Percentiles rank a stretch among this genome's conserved stretches.
These are phyloP conservation scores for Tribolium castaneum DNA, from an alignment of 1,140 invertebrate species.

Conservation along the genomic window DNA sequence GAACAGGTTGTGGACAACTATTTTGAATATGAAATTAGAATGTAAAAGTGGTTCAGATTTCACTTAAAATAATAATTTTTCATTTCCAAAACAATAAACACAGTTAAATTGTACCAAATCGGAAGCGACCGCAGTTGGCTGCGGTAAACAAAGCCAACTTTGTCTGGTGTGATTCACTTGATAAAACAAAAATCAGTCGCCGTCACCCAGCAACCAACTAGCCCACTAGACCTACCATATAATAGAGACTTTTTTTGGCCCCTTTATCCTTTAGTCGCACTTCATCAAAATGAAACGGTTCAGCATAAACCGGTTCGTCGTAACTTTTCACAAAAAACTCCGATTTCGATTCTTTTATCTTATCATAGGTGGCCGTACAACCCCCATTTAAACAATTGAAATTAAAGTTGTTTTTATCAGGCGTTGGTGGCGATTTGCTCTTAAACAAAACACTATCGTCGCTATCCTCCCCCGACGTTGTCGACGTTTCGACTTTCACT, in stretches of 20 bases:
- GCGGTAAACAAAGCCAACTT: background rate
- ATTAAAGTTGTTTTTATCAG: constrained; percentile 50
- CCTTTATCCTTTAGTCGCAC: constrained; percentile 40
- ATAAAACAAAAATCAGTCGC: background rate
- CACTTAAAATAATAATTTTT: background rate
- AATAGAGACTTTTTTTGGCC: constrained; percentile 61
- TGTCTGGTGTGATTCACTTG: background rate
- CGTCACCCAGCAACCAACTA: background rate
- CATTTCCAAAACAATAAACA: background rate
- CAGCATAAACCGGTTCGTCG: constrained; percentile 65
- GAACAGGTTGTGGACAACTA: background rate
- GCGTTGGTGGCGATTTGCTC: constrained; percentile 51
- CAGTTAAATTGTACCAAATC: background rate
- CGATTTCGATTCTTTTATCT: constrained; percentile 57
- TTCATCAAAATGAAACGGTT: constrained; percentile 62
- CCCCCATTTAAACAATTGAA: constrained; percentile 69
- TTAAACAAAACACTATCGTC: constrained; percentile 55
- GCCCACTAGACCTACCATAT: constrained; percentile 61
- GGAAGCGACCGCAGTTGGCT: background rate
- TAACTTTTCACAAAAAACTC: constrained; percentile 59
- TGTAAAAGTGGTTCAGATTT: background rate
- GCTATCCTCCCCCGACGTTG: constrained; percentile 57
- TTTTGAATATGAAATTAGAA: background rate
- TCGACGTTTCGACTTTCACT: constrained; percentile 50
- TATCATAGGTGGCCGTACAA: constrained; percentile 62